Percentiles rank a stretch among this genome's conserved stretches.
Conservation (phyloP, 2,797 vertebrate species). For the Varecia variegata region DNA sequence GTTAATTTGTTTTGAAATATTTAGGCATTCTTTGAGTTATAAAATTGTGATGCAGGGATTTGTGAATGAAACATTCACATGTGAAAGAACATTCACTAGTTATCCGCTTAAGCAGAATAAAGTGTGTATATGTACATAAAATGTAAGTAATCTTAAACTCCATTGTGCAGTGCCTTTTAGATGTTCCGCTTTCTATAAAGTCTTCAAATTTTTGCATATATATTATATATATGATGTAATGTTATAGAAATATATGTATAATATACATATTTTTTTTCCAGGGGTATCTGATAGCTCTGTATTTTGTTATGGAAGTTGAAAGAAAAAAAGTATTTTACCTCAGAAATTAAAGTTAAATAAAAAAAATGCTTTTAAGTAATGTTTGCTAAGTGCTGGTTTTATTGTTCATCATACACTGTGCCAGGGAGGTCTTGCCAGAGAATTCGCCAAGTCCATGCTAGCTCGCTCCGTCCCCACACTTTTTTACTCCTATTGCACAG, state of each 20-base stretch:
- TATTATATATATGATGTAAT: slow-evolving; percentile 89
- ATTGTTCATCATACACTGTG: neutral
- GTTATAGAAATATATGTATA: slow-evolving; percentile 89
- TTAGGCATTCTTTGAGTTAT: slow-evolving; percentile 71
- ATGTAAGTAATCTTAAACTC: slow-evolving; percentile 79
- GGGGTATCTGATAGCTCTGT: slow-evolving; percentile 88
- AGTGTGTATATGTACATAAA: slow-evolving; percentile 78
- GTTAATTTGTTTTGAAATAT: slow-evolving; percentile 49
- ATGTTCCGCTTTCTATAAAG: slow-evolving; percentile 85
- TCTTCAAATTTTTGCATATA: slow-evolving; percentile 86
- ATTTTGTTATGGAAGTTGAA: slow-evolving; percentile 88
- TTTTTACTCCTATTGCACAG: fast-evolving
- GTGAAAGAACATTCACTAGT: slow-evolving; percentile 58
- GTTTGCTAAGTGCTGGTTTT: neutral
- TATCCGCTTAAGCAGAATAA: slow-evolving; percentile 62
- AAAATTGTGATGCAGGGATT: slow-evolving; percentile 78
- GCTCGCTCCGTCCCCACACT: fast-evolving
- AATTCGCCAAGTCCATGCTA: neutral
- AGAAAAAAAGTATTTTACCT: slow-evolving; percentile 86
- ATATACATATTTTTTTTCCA: slow-evolving; percentile 89
- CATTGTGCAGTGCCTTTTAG: slow-evolving; percentile 87
- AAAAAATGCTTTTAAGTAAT: slow-evolving; percentile 82
- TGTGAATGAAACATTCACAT: slow-evolving; percentile 51
- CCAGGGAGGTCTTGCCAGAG: neutral
- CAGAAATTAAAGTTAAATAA: slow-evolving; percentile 84